These are phyloP conservation scores for Eupithecia exiguata DNA, from an alignment of 2,888 invertebrate species.

Conservation along the genomic window DNA sequence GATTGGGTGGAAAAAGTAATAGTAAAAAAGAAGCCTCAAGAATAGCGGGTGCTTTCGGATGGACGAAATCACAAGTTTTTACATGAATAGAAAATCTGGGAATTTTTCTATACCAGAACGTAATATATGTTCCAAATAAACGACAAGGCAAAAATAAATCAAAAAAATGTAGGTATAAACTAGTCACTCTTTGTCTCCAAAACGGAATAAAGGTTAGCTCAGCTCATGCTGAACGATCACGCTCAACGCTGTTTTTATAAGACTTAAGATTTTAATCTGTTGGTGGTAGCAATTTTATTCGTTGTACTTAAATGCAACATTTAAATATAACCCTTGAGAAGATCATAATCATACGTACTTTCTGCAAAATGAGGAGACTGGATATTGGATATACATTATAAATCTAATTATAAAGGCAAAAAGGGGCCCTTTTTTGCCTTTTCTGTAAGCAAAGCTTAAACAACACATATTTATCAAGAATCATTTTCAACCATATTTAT, in stretches of 20 bases:
- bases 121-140: neutral
- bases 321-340: too few relatives aligned
- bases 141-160: neutral
- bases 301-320: neutral
- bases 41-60: neutral
- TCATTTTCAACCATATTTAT: neutral
- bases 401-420: too few relatives aligned
- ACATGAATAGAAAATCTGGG: neutral
- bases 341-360: too few relatives aligned
- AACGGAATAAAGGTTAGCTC: neutral
- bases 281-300: neutral
- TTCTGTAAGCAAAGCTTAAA: neutral
- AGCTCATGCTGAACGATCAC: neutral
- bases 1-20: neutral
- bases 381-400: too few relatives aligned
- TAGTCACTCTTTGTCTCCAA: neutral
- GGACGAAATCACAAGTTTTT: neutral
- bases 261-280: neutral
- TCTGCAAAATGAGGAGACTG: too few relatives aligned
- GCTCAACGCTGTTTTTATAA: neutral
- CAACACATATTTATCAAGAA: neutral
- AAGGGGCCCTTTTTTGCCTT: neutral
- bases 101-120: neutral
- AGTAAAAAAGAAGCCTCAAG: neutral
- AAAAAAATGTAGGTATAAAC: neutral